Percentiles rank a stretch among this genome's conserved stretches.
phyloP scores from a whole-genome alignment of 2,797 vertebrate genomes.

The Geotrypetes seraphini region DNA sequence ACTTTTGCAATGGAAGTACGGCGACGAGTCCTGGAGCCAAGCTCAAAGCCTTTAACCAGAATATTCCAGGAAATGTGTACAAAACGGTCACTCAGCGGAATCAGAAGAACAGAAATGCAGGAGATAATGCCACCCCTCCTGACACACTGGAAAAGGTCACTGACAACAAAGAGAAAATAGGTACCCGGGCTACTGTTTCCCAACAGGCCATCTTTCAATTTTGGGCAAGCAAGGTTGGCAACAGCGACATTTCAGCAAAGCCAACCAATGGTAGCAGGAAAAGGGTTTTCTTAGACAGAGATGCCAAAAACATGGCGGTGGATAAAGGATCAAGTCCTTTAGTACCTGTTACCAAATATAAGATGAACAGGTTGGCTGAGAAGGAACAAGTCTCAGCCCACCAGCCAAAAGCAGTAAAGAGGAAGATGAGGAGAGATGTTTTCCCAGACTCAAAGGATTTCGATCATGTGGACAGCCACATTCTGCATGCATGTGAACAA shows the following conservation, averaged over 20 bases:
- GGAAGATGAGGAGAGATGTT: slow-evolving; percentile 41
- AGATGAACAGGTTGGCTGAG: no score
- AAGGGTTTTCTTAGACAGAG: no score
- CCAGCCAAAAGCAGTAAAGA: not conserved
- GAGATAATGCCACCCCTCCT: no score
- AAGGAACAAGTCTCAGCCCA: no score
- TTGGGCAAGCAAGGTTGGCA: not conserved
- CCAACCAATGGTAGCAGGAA: no score
- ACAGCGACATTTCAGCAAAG: not conserved
- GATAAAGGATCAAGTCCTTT: no score
- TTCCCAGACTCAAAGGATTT: slow-evolving; percentile 55
- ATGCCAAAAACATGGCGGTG: no score
- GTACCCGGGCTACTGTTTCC: not conserved
- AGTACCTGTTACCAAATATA: no score
- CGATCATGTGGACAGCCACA: slow-evolving; percentile 46
- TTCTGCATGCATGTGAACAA: slow-evolving; percentile 36
- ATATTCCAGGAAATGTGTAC: not conserved
- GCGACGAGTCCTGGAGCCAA: no score
- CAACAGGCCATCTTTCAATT: slow-evolving; percentile 1
- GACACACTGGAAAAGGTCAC: not conserved
- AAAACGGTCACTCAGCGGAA: not conserved
- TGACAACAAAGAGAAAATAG: not conserved
- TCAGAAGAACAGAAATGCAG: not conserved
- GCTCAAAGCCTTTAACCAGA: no score
- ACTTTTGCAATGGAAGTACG: not conserved